Evolutionary conservation across 2,888 invertebrate genomes (phyloP), one percentile per base, ranked within the genome.

Genomic region (Cephus rjabovi): DNA sequence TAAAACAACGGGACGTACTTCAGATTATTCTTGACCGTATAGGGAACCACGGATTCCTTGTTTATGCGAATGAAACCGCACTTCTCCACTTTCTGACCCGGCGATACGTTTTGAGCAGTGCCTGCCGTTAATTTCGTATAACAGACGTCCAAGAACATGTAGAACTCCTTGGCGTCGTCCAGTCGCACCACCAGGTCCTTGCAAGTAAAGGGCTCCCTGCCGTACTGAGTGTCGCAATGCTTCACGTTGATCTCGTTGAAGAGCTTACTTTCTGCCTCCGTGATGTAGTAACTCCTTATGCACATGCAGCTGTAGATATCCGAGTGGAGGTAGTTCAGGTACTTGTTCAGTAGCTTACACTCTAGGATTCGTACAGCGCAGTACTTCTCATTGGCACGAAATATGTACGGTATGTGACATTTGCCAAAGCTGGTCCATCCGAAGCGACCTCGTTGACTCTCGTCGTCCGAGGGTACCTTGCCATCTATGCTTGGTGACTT

Each of bases 311-410:
- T 97, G 92, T 97, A 97, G 83, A 98, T 96, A 89, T 97, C 97
- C 83, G 96, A 95, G 90, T 98, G 97, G 76, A 98, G 94, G 90
- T 96, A 96, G 90, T 95, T 96, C 88, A 98, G 94, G 92, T 97
- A 97, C 92, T 97, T 97, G 90, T 97, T 96, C 34, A 98, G 93
- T 74, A 98, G 93, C 92, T 98, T 98, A 88, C 95, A 94, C 92
- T 98, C 98, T 34, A 98, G 96, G 95, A 98, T 98, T 77, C 98
- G 94, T 76, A 98, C 98, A n/a, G 98, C 96, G 89, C 97, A 97
- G 91, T 97, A 98, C 90, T 96, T 96, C 90, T 97, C 97, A 31
- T 95, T 94, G 76, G 95, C 94, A 33, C 98, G 94, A 89, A 96
- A 95, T 83, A 98, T 96, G 91, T 96, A 98, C 1, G 98, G 98